Conservation (phyloP, 2,113 vertebrate genomes). For the Eulemur macaco region DNA sequence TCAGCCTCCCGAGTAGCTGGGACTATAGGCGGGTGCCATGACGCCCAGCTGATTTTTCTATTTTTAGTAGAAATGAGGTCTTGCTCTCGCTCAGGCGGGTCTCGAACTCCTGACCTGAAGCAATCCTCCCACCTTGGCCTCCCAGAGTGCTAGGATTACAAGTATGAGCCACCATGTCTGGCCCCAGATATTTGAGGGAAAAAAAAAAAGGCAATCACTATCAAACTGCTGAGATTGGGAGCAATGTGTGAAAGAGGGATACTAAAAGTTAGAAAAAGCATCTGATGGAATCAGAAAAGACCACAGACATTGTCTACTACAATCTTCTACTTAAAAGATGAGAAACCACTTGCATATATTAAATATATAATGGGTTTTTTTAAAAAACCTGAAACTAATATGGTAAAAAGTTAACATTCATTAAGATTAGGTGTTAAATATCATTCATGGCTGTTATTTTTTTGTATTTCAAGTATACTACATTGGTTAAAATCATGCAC, state of each 20-base stretch:
- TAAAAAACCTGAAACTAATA: neutral
- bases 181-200: too few species aligned
- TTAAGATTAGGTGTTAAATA: neutral
- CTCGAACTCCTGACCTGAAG: too few species aligned
- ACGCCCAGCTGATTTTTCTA: too few species aligned
- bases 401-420: neutral
- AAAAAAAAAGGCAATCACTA: neutral
- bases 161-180: too few species aligned
- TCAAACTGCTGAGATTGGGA: neutral
- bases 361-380: neutral
- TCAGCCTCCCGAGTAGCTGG: too few species aligned
- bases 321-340: neutral
- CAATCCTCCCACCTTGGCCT: too few species aligned
- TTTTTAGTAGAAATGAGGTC: too few species aligned
- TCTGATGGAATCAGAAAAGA: neutral
- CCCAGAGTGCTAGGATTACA: too few species aligned
- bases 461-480: neutral
- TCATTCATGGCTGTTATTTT: neutral
- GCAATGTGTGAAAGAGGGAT: neutral
- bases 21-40: too few species aligned
- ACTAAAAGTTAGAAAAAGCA: neutral
- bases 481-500: neutral
- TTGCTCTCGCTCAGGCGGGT: too few species aligned
- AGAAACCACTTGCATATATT: neutral
- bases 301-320: neutral